Base-by-base conservation (phyloP, 2,113 vertebrate genomes). In the Pheucticus melanocephalus region DNA sequence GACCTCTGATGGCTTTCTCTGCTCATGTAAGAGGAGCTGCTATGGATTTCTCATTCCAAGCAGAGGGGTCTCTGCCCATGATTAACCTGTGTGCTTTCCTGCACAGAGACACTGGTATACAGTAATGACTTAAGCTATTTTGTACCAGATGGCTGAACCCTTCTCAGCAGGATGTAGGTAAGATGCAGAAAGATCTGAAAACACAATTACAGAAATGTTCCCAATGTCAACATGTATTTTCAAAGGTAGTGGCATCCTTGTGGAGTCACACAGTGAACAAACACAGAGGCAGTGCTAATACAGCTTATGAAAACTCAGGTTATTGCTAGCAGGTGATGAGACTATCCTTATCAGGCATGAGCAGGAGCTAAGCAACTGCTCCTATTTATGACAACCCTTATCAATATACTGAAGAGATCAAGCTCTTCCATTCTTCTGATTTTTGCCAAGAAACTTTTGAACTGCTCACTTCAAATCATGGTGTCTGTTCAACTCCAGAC, bases 391-490 rank as follows among this genome's bases (percentile, higher is more conserved):
- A 88, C 69, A 91, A 37, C 24, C 65, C 24, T 76, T 88, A 91
- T 77, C 17, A 1, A 86, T 69, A 56, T 11, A 48, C 60, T 60
- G 66, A 92, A 81, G 15, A 81, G 37, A 80, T 83, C 75, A 80
- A 90, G 66, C 54, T 85, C 53, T 82, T 88, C 22, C 9, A 69
- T 56, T 72, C 19, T 90, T 93, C 70, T 82, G 56, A 60, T 63
- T 92, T 95, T 88, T 82, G 25, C 35, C 21, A 16, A 33, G 40
- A 85, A 94, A 79, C 47, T 78, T 97, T 64, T 80, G 63, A 92
- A 83, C 63, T 78, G 10, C 16, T 81, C 19, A 11, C 57, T 72
- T 82, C 61, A 85, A 87, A 57, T 79, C 73, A 64, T 40, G 11
- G 37, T 15, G 8, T 60, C 78, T 93, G 21, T 86, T 88, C 50